These are phyloP conservation scores for Fregata magnificens DNA, from an alignment of 2,113 vertebrate genomes.

Conservation along the genomic window DNA sequence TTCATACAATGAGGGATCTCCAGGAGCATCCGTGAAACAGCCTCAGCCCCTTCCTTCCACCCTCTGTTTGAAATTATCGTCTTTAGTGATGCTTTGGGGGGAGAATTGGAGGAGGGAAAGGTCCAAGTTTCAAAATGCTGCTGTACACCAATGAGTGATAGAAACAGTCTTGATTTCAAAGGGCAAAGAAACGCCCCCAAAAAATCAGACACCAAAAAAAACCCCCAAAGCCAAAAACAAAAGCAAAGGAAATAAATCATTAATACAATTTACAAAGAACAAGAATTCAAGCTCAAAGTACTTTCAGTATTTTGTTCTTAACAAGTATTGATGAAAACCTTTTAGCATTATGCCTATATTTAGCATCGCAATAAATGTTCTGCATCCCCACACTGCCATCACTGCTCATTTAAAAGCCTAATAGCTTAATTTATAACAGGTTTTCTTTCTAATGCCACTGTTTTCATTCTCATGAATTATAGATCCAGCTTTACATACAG, in stretches of 20 bases:
- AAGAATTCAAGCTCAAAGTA: background rate
- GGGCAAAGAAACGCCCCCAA: background rate
- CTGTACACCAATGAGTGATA: background rate
- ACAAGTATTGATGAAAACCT: background rate
- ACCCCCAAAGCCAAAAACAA: background rate
- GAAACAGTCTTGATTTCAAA: background rate
- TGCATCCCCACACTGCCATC: background rate
- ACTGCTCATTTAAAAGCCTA: background rate
- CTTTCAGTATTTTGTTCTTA: background rate
- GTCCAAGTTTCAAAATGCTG: background rate
- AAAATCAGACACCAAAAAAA: background rate
- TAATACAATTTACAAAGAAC: background rate
- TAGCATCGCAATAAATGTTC: background rate
- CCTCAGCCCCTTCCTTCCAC: background rate
- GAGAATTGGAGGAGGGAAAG: background rate
- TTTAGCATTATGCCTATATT: background rate
- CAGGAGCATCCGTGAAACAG: background rate
- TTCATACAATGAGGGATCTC: background rate
- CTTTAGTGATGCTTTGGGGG: background rate
- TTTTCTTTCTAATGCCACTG: constrained; percentile 6
- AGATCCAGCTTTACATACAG: background rate
- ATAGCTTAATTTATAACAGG: background rate
- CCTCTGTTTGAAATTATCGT: rapidly evolving
- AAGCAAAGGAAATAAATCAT: background rate
- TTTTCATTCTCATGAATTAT: constrained; percentile 12